Evolutionary conservation across 2,797 vertebrate genomes (phyloP), one percentile per base, ranked within the genome.

Genomic region (Dallia pectoralis): DNA sequence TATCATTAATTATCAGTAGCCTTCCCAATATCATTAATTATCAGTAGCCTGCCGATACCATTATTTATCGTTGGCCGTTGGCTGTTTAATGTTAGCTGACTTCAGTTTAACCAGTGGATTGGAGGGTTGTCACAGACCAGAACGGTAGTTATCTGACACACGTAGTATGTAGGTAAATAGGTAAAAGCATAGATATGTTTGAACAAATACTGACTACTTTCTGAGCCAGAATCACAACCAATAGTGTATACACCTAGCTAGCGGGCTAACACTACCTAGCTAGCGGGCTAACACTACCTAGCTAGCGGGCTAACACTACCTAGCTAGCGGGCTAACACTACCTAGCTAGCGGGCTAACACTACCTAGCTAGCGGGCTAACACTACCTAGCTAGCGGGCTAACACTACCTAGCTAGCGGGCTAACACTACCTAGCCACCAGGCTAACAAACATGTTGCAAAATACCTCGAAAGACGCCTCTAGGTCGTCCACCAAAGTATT

Each of bases 401-500:
- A 9, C 44, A n/a, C 27, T n/a, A n/a, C 25, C 56, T 47, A 22
- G 53, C 51, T n/a, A 18, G 12, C 5, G 27, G 8, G 22, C 25
- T 51, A 29, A 9, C 44, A n/a, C 27, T 1, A 47, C 74, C 30
- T 71, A 82, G 25, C 64, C 56, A 36, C 11, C 22, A 40, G 2
- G 5, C 25, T 19, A 59, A 15, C n/a, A 32, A 44, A 36, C 56
- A 36, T n/a, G 3, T 18, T 40, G 36, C 36, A 40, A 40, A 40
- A 40, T 30, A 19, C 97, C 95, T 98, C 97, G 40, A 99, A 99
- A 1, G 97, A 97, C 9, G 96, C 95, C 74, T 98, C 97, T 76
- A 99, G 87, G 62, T 99, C 97, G 69, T 99, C 97, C 73, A 99
- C 97, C 71, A 98, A 86, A 0, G 97, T 97, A 81, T 79, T 94